phyloP scores from a whole-genome alignment of 1,140 invertebrate genomes.

The Trachelipus rathkii region DNA sequence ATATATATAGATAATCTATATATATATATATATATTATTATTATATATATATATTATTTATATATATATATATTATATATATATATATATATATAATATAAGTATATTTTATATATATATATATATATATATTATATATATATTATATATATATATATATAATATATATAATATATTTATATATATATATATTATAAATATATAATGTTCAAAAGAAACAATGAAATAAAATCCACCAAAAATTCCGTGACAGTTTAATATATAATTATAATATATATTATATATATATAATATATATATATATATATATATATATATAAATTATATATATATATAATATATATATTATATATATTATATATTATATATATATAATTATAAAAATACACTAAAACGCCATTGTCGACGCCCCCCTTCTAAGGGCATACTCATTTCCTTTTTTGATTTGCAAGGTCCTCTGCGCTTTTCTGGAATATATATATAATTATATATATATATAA shows the following conservation, averaged over 20 bases:
- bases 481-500: too few species aligned
- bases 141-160: slow-evolving; percentile 33
- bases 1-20: too few species aligned
- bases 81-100: neutral
- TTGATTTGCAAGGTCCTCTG: slow-evolving; percentile 88
- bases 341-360: too few species aligned
- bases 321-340: neutral
- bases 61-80: neutral
- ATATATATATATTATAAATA: too few species aligned
- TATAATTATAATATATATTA: too few species aligned
- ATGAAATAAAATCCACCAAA: too few species aligned
- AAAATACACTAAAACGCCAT: slow-evolving; percentile 72
- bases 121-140: slow-evolving; percentile 27
- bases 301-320: neutral
- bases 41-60: slow-evolving; percentile 1
- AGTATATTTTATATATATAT: slow-evolving; percentile 20
- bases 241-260: too few species aligned
- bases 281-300: slow-evolving; percentile 24
- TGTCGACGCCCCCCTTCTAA: slow-evolving; percentile 86
- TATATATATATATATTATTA: neutral
- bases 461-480: slow-evolving; percentile 63
- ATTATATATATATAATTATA: slow-evolving; percentile 14
- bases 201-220: too few species aligned
- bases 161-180: too few species aligned
- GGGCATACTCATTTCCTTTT: slow-evolving; percentile 90